These are phyloP conservation scores for Allophyes oxyacanthae DNA, from an alignment of 2,888 invertebrate genomes.

Conservation along the genomic window DNA sequence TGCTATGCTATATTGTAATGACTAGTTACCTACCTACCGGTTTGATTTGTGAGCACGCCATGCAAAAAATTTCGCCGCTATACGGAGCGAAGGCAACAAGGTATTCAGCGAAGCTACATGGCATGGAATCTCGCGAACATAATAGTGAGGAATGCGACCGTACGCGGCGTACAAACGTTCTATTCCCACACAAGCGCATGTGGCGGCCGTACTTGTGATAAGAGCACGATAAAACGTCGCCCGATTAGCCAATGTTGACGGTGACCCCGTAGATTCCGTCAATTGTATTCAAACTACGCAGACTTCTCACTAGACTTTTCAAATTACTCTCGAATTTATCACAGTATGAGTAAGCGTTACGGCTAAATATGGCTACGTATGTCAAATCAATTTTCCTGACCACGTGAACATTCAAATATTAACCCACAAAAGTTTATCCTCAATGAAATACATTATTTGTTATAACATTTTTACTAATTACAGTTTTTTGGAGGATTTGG, in stretches of 20 bases:
- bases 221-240: conserved; percentile 81
- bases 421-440: conserved; percentile 16
- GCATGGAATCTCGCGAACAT: conserved; percentile 81
- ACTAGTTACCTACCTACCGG: conserved; percentile 77
- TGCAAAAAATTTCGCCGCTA: conserved; percentile 87
- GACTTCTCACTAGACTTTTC: conserved; percentile 52
- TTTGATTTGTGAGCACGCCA: conserved; percentile 81
- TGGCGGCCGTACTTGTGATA: conserved; percentile 73
- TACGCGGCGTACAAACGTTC: conserved; percentile 66
- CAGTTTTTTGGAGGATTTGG: conserved; percentile 9
- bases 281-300: conserved; percentile 56
- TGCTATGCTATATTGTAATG: conserved; percentile 64
- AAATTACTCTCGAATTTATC: conserved; percentile 45
- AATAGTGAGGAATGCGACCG: conserved; percentile 84
- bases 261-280: conserved; percentile 75
- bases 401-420: conserved; percentile 44
- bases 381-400: conserved; percentile 47
- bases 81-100: conserved; percentile 65
- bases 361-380: conserved; percentile 33
- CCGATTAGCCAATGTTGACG: conserved; percentile 81
- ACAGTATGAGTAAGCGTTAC: conserved; percentile 48
- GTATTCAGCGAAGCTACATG: conserved; percentile 67
- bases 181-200: conserved; percentile 70
- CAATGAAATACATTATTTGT: conserved; percentile 2
- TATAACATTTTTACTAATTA: no score